Base-by-base conservation (phyloP, 2,797 vertebrate species). In the Bovichtus variegatus region DNA sequence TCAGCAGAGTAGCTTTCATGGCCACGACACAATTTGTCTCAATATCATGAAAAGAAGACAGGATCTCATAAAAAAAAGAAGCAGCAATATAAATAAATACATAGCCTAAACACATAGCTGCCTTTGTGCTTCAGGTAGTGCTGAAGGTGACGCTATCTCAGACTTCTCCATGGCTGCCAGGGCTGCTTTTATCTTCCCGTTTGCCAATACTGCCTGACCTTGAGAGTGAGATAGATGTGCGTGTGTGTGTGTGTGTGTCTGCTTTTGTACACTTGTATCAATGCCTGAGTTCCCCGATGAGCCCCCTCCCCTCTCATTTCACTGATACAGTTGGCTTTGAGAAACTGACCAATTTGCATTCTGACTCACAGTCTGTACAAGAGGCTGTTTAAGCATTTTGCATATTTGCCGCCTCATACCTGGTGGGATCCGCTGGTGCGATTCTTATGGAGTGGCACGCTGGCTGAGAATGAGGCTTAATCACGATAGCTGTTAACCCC, bases 1-100 rank as follows among this genome's bases (percentile, higher is more conserved):
- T 96, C 95, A 95, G 94, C 88, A 84, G 86, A 94, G 94, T 92
- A 93, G 90, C 92, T 95, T 91, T 93, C 91, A 90, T 83, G 79
- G 90, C 79, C 86, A 71, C 55, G 60, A 76, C 16, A 55, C 91
- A 92, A 92, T 95, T 94, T 94, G 92, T 95, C 93, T 94, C 90
- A 94, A 93, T 94, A 93, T 94, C 84, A 87, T 82, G 89, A 91
- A 91, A 82, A 85, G 83, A 83, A 80, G 89, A 83, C 80, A 74
- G 67, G 65, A 63, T 82, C 84, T 87, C 79, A 66, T 91, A 91
- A 93, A 93, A 90, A 92, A 93, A 91, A 34, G 25, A 91, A 34
- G 25, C 55, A 64, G 46, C 44, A 47, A 84, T 85, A 89, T 84
- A 90, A 87, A 94, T 89, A 91, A 86, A 91, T 73, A 78, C 78